These are phyloP conservation scores for Mythimna loreyi DNA, from an alignment of 2,888 invertebrate species.

Conservation along the genomic window DNA sequence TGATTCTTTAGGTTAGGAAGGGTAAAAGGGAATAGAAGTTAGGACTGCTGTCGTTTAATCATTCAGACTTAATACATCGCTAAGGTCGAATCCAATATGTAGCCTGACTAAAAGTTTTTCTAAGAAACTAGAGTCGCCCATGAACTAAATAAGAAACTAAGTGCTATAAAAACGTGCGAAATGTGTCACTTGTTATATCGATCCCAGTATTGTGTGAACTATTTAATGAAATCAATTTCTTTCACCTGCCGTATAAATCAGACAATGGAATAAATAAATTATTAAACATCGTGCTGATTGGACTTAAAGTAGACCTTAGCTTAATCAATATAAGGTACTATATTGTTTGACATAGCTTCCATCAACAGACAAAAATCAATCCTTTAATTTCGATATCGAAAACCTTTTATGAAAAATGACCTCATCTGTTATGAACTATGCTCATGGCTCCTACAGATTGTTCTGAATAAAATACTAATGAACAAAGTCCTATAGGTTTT, in stretches of 20 bases:
- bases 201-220: background rate
- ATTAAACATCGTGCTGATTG: too few species aligned
- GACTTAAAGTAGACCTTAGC: background rate
- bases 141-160: background rate
- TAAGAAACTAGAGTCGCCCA: background rate
- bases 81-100: too few species aligned
- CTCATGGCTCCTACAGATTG: background rate
- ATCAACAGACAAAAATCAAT: background rate
- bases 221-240: background rate
- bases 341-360: background rate
- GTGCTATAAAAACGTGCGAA: slow-evolving; percentile 14
- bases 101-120: background rate
- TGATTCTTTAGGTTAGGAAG: too few species aligned
- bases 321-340: background rate
- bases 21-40: background rate
- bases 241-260: background rate
- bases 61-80: background rate
- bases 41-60: background rate
- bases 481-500: slow-evolving; percentile 1
- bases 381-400: background rate
- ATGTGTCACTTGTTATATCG: slow-evolving; percentile 2
- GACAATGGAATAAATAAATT: slow-evolving; percentile 6
- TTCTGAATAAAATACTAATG: slow-evolving; percentile 2
- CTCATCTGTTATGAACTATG: background rate
- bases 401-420: background rate